phyloP scores from a whole-genome alignment of 2,113 vertebrate genomes.

The Brachionichthys hirsutus region DNA sequence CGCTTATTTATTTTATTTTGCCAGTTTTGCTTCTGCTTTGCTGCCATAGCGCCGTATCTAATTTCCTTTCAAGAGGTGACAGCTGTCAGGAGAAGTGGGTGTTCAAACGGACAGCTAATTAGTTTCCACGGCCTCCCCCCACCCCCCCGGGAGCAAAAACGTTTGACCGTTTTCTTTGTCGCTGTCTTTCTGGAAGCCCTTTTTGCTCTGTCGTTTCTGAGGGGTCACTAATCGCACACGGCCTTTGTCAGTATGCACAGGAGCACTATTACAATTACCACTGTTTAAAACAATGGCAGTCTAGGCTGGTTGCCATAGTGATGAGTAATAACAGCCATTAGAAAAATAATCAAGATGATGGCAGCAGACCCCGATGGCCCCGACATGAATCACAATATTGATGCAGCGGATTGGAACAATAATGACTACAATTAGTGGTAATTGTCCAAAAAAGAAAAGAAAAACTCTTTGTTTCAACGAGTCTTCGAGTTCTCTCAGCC shows the following conservation, averaged over 20 bases:
- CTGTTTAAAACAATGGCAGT: slow-evolving; percentile 66
- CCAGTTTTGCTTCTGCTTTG: slow-evolving; percentile 29
- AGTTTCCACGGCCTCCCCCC: slow-evolving; percentile 52
- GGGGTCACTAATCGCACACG: slow-evolving; percentile 49
- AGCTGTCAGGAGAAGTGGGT: slow-evolving; percentile 64
- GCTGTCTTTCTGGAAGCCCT: slow-evolving; percentile 12
- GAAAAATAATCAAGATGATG: slow-evolving; percentile 73
- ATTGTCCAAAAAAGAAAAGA: slow-evolving; percentile 45
- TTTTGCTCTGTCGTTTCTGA: slow-evolving; percentile 19
- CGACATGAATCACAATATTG: slow-evolving; percentile 81
- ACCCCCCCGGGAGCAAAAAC: slow-evolving; percentile 46
- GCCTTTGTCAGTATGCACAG: slow-evolving; percentile 49
- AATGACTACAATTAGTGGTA: slow-evolving; percentile 75
- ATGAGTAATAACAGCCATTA: slow-evolving; percentile 80
- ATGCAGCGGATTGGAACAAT: slow-evolving; percentile 70
- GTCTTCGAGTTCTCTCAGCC: slow-evolving; percentile 52
- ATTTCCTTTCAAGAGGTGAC: slow-evolving; percentile 63
- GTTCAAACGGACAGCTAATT: slow-evolving; percentile 63
- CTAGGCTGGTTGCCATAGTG: slow-evolving; percentile 59
- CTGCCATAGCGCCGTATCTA: slow-evolving; percentile 24
- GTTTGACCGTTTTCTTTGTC: slow-evolving; percentile 38
- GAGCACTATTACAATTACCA: slow-evolving; percentile 58
- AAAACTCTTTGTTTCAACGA: background rate
- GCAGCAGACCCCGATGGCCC: slow-evolving; percentile 65
- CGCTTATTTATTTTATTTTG: slow-evolving; percentile 30